Evolutionary conservation across 2,888 invertebrate genomes (phyloP).

Genomic region (Trissoscelio sp.): DNA sequence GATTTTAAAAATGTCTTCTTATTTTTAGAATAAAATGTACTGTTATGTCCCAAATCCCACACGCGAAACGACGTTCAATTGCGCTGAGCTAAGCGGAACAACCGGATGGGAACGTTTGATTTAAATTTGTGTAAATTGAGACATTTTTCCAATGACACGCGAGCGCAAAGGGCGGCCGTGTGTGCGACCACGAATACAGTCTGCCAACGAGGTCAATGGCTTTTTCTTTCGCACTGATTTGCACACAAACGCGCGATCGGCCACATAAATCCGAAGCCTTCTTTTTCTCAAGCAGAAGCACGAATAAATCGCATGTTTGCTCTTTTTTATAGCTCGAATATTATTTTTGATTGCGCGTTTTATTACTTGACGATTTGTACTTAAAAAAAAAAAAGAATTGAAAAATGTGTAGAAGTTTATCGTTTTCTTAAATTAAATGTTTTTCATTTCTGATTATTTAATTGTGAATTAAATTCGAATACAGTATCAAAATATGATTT

Average conservation of each 20-base stretch:
- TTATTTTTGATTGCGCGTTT: background rate
- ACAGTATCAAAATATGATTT: too few relatives aligned
- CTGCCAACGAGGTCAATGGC: conserved; percentile 78
- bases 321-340: background rate
- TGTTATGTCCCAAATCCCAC: conserved; percentile 12
- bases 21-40: too few relatives aligned
- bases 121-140: conserved; percentile 57
- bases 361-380: too few relatives aligned
- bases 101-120: conserved; percentile 41
- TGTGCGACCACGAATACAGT: conserved; percentile 56
- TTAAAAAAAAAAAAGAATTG: too few relatives aligned
- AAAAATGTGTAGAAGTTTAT: too few relatives aligned
- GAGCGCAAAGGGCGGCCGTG: conserved; percentile 36
- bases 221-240: conserved; percentile 74
- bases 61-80: background rate
- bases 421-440: too few relatives aligned
- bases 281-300: conserved; percentile 16
- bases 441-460: too few relatives aligned
- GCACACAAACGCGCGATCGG: conserved; percentile 69
- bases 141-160: conserved; percentile 55
- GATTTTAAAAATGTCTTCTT: too few relatives aligned
- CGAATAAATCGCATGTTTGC: background rate
- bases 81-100: conserved; percentile 15
- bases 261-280: conserved; percentile 42
- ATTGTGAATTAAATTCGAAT: too few relatives aligned